These are phyloP conservation scores for Napeogenes inachia DNA, from an alignment of 2,888 invertebrate genomes.

Conservation along the genomic window DNA sequence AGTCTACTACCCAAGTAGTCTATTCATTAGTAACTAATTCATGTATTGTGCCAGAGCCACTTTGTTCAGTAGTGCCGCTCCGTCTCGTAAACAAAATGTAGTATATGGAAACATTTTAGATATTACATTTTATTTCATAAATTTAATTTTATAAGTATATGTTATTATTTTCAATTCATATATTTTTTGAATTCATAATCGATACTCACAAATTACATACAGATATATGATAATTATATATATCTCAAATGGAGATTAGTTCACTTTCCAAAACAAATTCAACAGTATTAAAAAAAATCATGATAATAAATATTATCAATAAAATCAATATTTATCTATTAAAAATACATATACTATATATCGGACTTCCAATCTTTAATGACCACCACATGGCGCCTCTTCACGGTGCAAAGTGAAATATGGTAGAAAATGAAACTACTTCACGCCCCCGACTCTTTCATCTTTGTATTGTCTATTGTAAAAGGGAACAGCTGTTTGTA, in stretches of 20 bases:
- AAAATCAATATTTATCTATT: slow-evolving; percentile 27
- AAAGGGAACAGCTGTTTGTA: slow-evolving; percentile 15
- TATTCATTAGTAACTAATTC: slow-evolving; percentile 61
- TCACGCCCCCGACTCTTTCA: slow-evolving; percentile 47
- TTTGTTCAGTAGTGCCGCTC: slow-evolving; percentile 36
- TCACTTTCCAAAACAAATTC: no score
- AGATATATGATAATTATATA: slow-evolving; percentile 2
- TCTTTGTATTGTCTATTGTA: slow-evolving; percentile 32
- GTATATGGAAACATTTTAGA: slow-evolving; percentile 28
- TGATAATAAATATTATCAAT: no score
- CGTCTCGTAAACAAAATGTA: slow-evolving; percentile 31
- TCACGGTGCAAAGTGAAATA: slow-evolving; percentile 54
- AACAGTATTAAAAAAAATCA: no score
- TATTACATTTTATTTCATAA: not conserved
- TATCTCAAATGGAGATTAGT: no score
- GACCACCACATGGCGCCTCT: slow-evolving; percentile 61
- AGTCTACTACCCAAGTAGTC: slow-evolving; percentile 20
- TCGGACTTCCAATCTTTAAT: slow-evolving; percentile 37
- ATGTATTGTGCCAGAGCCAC: slow-evolving; percentile 41
- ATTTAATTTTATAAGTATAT: no score
- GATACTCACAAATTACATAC: no score
- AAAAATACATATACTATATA: slow-evolving; percentile 33
- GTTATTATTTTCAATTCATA: no score
- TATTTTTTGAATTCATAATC: no score
- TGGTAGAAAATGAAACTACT: slow-evolving; percentile 50